Percentiles rank a stretch among this genome's conserved stretches.
These are phyloP conservation scores for Alloplasta piceator DNA, from an alignment of 2,888 invertebrate species.

Conservation along the genomic window DNA sequence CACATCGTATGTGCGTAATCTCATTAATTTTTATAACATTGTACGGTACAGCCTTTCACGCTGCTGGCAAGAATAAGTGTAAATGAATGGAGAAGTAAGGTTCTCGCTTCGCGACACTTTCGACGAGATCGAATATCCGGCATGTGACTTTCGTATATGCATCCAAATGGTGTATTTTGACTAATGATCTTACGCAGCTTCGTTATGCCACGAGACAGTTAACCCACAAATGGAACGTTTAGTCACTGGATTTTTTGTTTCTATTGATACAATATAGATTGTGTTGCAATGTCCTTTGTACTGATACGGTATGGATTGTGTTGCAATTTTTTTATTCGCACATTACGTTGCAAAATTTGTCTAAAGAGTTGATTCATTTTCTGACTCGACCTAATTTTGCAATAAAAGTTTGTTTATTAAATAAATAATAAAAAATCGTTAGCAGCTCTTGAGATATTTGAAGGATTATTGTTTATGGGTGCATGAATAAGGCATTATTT, in stretches of 20 bases:
- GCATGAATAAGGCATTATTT: too few species aligned
- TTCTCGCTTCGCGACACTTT: conserved; percentile 27
- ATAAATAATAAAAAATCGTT: too few species aligned
- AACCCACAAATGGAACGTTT: conserved; percentile 11
- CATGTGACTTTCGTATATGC: conserved; percentile 18
- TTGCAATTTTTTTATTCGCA: too few species aligned
- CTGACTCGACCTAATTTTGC: too few species aligned
- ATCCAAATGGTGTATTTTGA: conserved; percentile 10
- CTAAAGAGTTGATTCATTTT: too few species aligned
- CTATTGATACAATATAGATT: too few species aligned
- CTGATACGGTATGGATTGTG: too few species aligned
- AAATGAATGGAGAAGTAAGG: conserved; percentile 42
- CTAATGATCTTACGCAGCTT: conserved; percentile 53
- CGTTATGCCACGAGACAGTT: conserved; percentile 7
- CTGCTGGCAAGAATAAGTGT: conserved; percentile 15
- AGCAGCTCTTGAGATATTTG: too few species aligned
- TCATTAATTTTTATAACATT: neutral
- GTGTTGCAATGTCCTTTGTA: too few species aligned
- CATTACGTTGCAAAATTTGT: too few species aligned
- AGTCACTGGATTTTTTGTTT: conserved; percentile 3
- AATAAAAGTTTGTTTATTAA: too few species aligned
- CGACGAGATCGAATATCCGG: conserved; percentile 30
- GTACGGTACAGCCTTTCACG: conserved; percentile 18
- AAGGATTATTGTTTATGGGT: too few species aligned
- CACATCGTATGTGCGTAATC: neutral